Evolutionary conservation across 2,113 vertebrate genomes (phyloP).

Genomic region (Phyllostomus discolor): DNA sequence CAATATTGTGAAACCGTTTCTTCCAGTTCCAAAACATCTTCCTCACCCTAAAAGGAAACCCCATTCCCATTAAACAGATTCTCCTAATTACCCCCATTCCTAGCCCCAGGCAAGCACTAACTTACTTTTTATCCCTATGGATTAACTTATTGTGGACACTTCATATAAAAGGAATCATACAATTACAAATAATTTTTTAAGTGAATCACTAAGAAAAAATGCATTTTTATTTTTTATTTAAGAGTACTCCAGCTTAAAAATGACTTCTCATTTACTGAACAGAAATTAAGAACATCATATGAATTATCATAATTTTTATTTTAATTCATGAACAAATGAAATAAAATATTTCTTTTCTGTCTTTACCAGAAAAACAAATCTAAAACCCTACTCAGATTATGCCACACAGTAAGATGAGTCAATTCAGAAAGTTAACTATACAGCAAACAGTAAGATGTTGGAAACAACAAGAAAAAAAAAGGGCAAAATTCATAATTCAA

Average conservation of each 20-base stretch:
- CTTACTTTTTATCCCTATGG: too few species aligned
- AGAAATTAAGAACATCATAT: neutral
- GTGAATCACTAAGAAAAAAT: neutral
- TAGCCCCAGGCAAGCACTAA: too few species aligned
- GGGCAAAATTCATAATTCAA: neutral
- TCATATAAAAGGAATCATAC: too few species aligned
- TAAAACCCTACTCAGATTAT: neutral
- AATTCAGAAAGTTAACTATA: neutral
- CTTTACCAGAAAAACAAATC: neutral
- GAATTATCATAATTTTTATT: neutral
- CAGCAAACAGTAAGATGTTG: neutral
- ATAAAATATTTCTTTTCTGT: conserved; percentile 55
- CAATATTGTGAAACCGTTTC: too few species aligned
- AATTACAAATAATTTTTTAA: neutral
- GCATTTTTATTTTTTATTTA: too few species aligned
- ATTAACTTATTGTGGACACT: too few species aligned
- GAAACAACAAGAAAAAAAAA: neutral
- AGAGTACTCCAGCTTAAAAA: neutral
- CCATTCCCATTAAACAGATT: too few species aligned
- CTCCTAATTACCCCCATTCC: too few species aligned
- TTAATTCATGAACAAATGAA: neutral
- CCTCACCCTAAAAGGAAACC: too few species aligned
- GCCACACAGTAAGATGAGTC: neutral
- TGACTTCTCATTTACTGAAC: neutral
- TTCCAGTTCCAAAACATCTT: too few species aligned